A percentile compares a stretch with the other conserved stretches of the same genome.
Conservation (phyloP, 2,113 vertebrate species). For the Acanthisitta chloris region DNA sequence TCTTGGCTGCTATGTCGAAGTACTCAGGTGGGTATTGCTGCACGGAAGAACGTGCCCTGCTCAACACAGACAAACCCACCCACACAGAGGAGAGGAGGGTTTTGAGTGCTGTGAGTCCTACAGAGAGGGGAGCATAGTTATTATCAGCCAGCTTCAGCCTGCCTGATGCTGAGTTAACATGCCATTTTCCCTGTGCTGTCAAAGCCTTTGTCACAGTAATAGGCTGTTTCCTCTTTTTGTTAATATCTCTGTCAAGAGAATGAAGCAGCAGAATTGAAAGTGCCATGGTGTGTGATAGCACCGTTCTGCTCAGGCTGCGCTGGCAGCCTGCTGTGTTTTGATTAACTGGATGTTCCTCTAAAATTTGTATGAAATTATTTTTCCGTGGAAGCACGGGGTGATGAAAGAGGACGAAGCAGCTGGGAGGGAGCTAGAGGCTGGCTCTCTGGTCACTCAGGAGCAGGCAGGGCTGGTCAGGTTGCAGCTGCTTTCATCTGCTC, state of each 20-base stretch:
- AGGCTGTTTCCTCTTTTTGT: conserved; percentile 57
- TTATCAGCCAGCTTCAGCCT: neutral
- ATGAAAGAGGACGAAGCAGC: neutral
- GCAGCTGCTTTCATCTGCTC: neutral
- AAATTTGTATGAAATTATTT: conserved; percentile 52
- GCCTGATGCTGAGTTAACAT: neutral
- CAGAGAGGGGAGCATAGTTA: neutral
- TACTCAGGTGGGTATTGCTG: neutral
- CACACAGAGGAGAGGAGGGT: neutral
- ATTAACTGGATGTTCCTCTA: conserved; percentile 43
- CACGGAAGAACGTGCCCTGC: rapidly evolving
- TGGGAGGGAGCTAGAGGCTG: neutral
- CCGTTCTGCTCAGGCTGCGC: neutral
- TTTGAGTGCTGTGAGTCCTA: rapidly evolving
- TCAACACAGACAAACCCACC: neutral
- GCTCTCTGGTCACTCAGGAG: neutral
- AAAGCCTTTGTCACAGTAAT: conserved; percentile 49
- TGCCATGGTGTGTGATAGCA: conserved; percentile 17
- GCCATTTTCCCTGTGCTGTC: conserved; percentile 44
- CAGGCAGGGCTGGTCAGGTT: neutral
- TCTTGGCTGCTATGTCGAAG: neutral
- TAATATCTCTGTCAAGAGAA: conserved; percentile 59
- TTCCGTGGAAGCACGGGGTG: neutral
- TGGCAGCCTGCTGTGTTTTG: conserved; percentile 36
- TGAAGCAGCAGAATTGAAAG: conserved; percentile 52